Conservation (phyloP, 1,140 invertebrate genomes). For the Drosophila nannoptera region DNA sequence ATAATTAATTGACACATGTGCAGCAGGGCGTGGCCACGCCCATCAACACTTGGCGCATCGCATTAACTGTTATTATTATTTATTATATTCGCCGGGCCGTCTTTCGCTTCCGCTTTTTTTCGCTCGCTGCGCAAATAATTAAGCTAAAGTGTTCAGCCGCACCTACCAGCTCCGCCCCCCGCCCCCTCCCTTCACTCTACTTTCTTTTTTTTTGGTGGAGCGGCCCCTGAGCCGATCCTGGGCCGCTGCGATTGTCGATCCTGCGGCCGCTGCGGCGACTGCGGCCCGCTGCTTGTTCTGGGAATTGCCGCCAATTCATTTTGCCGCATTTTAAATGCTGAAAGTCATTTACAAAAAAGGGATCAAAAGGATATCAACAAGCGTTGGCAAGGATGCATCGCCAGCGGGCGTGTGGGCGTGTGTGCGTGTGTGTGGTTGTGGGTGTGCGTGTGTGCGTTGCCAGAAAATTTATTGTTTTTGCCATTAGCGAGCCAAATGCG, state of each 20-base stretch:
- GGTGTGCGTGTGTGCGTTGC: slow-evolving; percentile 23
- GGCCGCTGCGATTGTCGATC: background rate
- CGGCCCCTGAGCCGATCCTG: background rate
- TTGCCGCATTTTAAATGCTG: slow-evolving; percentile 75
- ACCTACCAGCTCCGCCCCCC: background rate
- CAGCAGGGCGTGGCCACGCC: slow-evolving; percentile 31
- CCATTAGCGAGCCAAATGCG: slow-evolving; percentile 69
- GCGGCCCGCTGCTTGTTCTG: slow-evolving; percentile 29
- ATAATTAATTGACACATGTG: slow-evolving; percentile 72
- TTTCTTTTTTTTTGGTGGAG: too few relatives aligned
- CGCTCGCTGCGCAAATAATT: slow-evolving; percentile 55
- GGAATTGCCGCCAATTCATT: slow-evolving; percentile 74
- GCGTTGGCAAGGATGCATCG: slow-evolving; percentile 39
- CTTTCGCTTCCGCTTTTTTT: background rate
- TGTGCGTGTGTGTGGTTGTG: slow-evolving; percentile 23
- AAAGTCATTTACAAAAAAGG: slow-evolving; percentile 68
- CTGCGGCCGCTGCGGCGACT: background rate
- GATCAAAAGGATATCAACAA: slow-evolving; percentile 68
- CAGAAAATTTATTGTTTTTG: slow-evolving; percentile 73
- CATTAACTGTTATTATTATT: slow-evolving; percentile 55
- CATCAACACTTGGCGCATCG: slow-evolving; percentile 52
- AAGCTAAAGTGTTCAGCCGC: slow-evolving; percentile 57
- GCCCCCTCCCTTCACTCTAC: too few relatives aligned
- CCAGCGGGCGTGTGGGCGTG: slow-evolving; percentile 20
- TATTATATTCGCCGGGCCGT: slow-evolving; percentile 38